Percentiles rank a stretch among this genome's conserved stretches.
These are phyloP conservation scores for Ophion ellenae DNA, from an alignment of 2,888 invertebrate genomes.

Conservation along the genomic window DNA sequence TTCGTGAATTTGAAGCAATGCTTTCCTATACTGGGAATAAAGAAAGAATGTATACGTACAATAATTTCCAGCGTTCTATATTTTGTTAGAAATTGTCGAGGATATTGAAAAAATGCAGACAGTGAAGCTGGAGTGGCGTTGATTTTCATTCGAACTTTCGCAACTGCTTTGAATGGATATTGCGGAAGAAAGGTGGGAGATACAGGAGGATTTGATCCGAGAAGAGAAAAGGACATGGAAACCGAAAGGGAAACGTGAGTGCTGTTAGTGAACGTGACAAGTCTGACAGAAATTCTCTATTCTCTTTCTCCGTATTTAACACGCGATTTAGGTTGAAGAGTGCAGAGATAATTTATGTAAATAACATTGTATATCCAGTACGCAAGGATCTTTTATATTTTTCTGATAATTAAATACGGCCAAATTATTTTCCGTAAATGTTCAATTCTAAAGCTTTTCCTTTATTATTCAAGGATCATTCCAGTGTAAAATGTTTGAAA, in stretches of 20 bases:
- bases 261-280: slow-evolving; percentile 38
- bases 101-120: not conserved
- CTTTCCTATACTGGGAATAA: not conserved
- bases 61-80: slow-evolving; percentile 14
- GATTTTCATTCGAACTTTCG: slow-evolving; percentile 58
- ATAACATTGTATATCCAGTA: not conserved
- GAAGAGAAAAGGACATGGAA: slow-evolving; percentile 25
- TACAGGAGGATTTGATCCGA: slow-evolving; percentile 16
- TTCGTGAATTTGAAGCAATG: not conserved
- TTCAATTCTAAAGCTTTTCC: not conserved
- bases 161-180: slow-evolving; percentile 58
- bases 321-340: slow-evolving; percentile 21
- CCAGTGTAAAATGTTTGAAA: too few species aligned
- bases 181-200: slow-evolving; percentile 19
- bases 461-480: too few species aligned
- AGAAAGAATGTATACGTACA: not conserved
- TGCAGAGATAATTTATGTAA: slow-evolving; percentile 37
- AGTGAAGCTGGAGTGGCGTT: slow-evolving; percentile 25
- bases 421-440: not conserved
- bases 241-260: slow-evolving; percentile 42
- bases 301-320: slow-evolving; percentile 16
- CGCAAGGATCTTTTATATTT: not conserved
- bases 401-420: slow-evolving; percentile 26
- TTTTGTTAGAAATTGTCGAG: not conserved
- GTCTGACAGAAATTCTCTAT: slow-evolving; percentile 55